Evolutionary conservation across 2,888 invertebrate species (phyloP), one percentile per base, ranked within the genome.

Genomic region (Pimpla rufipes): DNA sequence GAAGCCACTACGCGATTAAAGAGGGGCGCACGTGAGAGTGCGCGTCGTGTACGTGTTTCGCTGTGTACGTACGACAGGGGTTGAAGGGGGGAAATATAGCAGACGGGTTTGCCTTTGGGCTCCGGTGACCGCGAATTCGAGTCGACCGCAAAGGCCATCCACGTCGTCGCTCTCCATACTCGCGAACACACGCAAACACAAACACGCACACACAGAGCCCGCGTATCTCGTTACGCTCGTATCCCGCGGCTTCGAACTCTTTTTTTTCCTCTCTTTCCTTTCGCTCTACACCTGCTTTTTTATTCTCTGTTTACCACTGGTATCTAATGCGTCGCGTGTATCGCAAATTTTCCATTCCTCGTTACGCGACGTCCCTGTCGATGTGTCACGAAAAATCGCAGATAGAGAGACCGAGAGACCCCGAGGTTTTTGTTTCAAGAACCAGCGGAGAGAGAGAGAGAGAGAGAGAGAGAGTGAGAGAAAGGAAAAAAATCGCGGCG

Each of bases 41-140:
- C 37, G 11, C 37, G 23, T 42, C n/a, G 8, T 59, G 35, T 62
- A 8, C 37, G 45, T 42, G 37, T 16, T n/a, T 62, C 37, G 0
- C 18, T 40, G 6, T 16, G 16, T 21, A 8, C 21, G 42, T 23
- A 16, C 37, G 16, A 4, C n/a, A 52, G 52, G 47, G 52, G 42
- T 7, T 55, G 35, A 23, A 18, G 68, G 35, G 59, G 40, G 50
- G 52, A 37, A 21, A 62, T 80, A 78, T 62, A 40, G 55, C 79
- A 79, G 74, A 81, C 70, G 84, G 57, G 59, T 74, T 73, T 57
- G 62, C 68, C 83, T 71, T 81, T 81, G 78, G 74, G 64, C 81
- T 81, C 81, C 74, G 50, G 70, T 81, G 70, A 81, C 81, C 81
- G 70, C 74, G 78, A 84, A 84, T 81, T 81, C 78, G 78, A 84